Evolutionary conservation across 2,113 vertebrate species (phyloP).

Genomic region (Suncus etruscus): DNA sequence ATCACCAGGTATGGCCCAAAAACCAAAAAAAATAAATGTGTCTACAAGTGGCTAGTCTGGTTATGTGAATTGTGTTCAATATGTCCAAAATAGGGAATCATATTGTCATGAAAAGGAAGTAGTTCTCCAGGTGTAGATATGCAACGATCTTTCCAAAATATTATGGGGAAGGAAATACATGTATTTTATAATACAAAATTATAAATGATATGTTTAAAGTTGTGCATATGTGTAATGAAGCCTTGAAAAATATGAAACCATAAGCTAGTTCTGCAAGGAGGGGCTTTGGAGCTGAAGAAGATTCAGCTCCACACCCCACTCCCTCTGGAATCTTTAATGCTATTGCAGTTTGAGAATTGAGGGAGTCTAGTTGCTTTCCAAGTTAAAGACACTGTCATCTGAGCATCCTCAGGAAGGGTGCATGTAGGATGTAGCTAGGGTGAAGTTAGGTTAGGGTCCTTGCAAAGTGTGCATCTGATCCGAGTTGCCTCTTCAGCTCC

Average conservation of each 20-base stretch:
- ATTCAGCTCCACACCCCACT: background rate
- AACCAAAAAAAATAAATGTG: background rate
- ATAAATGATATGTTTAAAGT: background rate
- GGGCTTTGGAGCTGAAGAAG: background rate
- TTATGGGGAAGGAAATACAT: background rate
- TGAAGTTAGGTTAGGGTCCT: too few relatives aligned
- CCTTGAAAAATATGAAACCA: background rate
- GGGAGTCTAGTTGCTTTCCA: background rate
- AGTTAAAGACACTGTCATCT: constrained; percentile 32
- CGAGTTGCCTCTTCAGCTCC: too few relatives aligned
- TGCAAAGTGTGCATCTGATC: too few relatives aligned
- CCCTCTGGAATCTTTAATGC: background rate
- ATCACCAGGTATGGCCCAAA: too few relatives aligned
- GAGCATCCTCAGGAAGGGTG: background rate
- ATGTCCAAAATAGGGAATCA: background rate
- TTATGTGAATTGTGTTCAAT: too few relatives aligned
- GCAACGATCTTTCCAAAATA: background rate
- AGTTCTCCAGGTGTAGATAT: constrained; percentile 26
- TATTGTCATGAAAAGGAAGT: constrained; percentile 13
- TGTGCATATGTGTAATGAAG: too few relatives aligned
- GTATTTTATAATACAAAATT: background rate
- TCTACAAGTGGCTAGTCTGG: background rate
- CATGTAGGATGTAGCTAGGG: too few relatives aligned
- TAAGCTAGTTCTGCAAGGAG: constrained; percentile 11
- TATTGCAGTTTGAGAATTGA: constrained; percentile 9